Base-by-base conservation (phyloP, 2,113 vertebrate species). In the Brachionichthys hirsutus region DNA sequence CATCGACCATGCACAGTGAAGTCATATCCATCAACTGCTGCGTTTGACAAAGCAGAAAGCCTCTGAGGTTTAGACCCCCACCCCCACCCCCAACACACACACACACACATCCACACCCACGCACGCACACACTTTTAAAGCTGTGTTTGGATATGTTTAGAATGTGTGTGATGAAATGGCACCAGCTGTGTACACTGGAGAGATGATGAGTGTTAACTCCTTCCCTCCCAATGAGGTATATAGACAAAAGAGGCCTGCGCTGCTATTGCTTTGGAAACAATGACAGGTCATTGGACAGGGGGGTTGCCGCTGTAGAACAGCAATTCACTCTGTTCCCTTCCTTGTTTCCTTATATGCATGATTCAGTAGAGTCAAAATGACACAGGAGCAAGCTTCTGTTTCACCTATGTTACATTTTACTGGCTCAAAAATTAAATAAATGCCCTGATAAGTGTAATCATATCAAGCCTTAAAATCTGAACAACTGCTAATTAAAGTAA, bases 111-210 rank as follows among this genome's bases (percentile, higher is more conserved):
- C 4, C 24, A 30, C 24, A 40, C 50, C 20, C 22, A 41, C 48
- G 42, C 47, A 48, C 4, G 40, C 50, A 44, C 62, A 63, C 64
- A 67, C 58, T 82, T 65, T 73, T 82, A 70, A 85, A 88, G 81
- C 87, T 81, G 78, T 85, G 83, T 88, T 89, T 90, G 87, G 87
- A 89, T 87, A 87, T 88, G 83, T 90, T 88, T 86, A 85, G 82
- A 90, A 83, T 86, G 87, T 85, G 84, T 89, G 85, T 89, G 86
- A 89, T 88, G 87, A 91, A 91, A 90, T 87, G 84, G 85, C 86
- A 91, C 88, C 86, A 90, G 88, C 90, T 90, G 89, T 89, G 87
- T 89, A 92, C 87, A 90, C 84, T 88, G 80, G 62, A 82, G 73
- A 72, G 84, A 89, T 81, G 78, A 80, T 55, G 67, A 75, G 75